These are phyloP conservation scores for Brachionus asplanchnoidis DNA, from an alignment of 1,140 invertebrate genomes.

Conservation along the genomic window DNA sequence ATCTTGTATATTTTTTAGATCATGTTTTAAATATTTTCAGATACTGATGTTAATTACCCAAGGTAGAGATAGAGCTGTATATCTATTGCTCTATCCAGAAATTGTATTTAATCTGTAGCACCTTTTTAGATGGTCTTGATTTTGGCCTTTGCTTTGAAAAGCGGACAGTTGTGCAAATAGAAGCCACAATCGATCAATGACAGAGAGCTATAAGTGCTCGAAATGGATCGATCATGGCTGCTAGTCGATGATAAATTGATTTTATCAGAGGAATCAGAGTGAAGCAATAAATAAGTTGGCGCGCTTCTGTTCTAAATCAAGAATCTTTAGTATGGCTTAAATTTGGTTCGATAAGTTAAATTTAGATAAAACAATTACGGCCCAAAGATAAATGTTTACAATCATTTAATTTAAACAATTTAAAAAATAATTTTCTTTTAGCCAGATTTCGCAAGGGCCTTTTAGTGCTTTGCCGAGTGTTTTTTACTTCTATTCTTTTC, in stretches of 20 bases:
- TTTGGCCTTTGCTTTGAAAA: neutral
- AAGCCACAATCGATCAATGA: neutral
- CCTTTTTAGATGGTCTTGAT: neutral
- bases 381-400: neutral
- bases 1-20: neutral
- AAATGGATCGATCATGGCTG: neutral
- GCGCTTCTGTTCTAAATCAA: neutral
- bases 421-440: neutral
- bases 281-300: neutral
- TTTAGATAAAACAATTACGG: neutral
- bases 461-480: neutral
- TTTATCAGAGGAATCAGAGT: neutral
- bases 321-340: neutral
- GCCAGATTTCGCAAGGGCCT: neutral
- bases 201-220: neutral
- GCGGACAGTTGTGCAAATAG: neutral
- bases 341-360: neutral
- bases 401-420: neutral
- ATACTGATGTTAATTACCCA: neutral
- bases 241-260: slow-evolving; percentile 15
- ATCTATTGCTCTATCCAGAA: neutral
- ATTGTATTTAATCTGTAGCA: neutral
- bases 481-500: neutral
- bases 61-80: neutral
- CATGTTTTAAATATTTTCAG: neutral